Evolutionary conservation across 2,888 invertebrate genomes (phyloP).

Genomic region (Limenitis camilla): DNA sequence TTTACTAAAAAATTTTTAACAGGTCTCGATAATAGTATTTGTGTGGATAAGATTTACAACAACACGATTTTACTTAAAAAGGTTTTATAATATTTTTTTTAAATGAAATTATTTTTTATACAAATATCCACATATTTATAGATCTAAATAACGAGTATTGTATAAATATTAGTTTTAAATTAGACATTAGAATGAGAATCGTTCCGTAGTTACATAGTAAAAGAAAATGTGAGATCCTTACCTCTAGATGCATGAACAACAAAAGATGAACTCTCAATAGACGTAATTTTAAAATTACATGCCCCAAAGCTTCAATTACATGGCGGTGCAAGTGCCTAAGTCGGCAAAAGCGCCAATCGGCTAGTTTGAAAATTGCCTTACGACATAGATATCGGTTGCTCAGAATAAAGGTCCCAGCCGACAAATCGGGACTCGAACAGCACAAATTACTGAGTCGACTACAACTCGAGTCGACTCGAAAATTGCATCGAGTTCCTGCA

Average conservation of each 20-base stretch:
- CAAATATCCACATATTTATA: too few relatives aligned
- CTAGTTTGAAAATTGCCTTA: constrained; percentile 56
- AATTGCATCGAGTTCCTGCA: constrained; percentile 56
- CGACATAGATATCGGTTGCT: constrained; percentile 54
- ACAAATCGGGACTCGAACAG: constrained; percentile 56
- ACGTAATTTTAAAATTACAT: constrained; percentile 67
- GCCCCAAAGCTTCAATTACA: constrained; percentile 61
- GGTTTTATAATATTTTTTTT: too few relatives aligned
- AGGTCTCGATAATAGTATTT: constrained; percentile 48
- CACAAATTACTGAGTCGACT: constrained; percentile 60
- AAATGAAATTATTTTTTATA: too few relatives aligned
- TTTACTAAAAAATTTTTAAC: constrained; percentile 42
- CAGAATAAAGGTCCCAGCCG: constrained; percentile 52
- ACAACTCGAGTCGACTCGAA: constrained; percentile 48
- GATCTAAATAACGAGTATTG: not conserved
- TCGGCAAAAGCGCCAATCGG: constrained; percentile 50
- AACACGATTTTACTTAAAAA: too few relatives aligned
- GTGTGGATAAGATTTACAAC: too few relatives aligned
- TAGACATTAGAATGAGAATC: too few relatives aligned
- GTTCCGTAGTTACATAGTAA: too few relatives aligned
- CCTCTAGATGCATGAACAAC: not conserved
- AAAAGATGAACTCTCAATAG: constrained; percentile 54
- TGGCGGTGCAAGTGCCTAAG: constrained; percentile 41
- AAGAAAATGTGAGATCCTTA: too few relatives aligned
- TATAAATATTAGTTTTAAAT: too few relatives aligned